Conservation (phyloP, 2,797 vertebrate genomes). For the Sebastolobus alascanus region DNA sequence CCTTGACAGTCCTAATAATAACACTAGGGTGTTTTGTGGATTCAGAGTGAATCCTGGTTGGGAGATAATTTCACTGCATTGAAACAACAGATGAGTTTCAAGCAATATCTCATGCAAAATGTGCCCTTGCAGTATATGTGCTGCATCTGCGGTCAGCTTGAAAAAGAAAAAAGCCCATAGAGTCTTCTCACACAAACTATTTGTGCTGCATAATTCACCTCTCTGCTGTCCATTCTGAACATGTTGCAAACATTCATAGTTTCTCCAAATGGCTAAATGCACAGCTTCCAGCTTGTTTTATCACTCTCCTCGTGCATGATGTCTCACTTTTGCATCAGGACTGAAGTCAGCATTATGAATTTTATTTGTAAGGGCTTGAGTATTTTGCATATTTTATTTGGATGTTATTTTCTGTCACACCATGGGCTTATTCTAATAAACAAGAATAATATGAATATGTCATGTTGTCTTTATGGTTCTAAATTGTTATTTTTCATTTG, state of each 20-base stretch:
- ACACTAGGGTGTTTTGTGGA: constrained; percentile 15
- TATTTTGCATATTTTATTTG: no score
- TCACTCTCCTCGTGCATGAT: neutral
- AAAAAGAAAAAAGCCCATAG: neutral
- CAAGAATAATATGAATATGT: no score
- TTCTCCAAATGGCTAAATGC: neutral
- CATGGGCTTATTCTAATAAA: no score
- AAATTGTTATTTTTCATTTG: no score
- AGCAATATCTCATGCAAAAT: constrained; percentile 23
- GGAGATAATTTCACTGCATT: neutral
- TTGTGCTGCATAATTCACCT: neutral
- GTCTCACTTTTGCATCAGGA: neutral
- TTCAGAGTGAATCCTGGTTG: constrained; percentile 8
- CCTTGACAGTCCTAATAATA: constrained; percentile 18
- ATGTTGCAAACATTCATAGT: neutral
- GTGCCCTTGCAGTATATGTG: neutral
- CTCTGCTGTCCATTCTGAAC: constrained; percentile 7
- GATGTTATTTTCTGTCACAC: no score
- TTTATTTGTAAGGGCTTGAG: no score
- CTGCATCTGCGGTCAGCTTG: constrained; percentile 8
- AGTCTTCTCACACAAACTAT: neutral
- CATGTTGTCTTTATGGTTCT: no score
- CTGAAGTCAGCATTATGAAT: neutral
- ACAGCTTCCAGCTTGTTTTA: neutral
- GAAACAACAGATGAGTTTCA: neutral